Percentiles rank a stretch among this genome's conserved stretches.
Evolutionary conservation across 1,140 invertebrate species (phyloP).

Genomic region (Anastrepha obliqua): DNA sequence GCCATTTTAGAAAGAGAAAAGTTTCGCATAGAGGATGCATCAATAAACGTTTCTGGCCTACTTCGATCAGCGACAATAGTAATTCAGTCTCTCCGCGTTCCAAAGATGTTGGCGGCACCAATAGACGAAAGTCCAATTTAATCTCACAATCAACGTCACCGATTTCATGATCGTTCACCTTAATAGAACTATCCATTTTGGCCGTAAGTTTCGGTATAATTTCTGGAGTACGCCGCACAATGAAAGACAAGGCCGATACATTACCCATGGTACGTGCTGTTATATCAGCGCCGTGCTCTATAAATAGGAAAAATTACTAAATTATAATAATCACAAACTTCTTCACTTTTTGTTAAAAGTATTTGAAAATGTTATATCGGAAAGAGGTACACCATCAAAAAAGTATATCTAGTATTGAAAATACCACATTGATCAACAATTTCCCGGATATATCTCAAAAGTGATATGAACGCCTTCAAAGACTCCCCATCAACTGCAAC

Average conservation of each 20-base stretch:
- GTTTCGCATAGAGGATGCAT: conserved; percentile 89
- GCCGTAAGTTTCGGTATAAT: conserved; percentile 82
- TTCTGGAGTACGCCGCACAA: conserved; percentile 86
- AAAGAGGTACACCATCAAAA: no score
- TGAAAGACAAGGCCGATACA: conserved; percentile 85
- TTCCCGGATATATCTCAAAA: no score
- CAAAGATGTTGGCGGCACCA: conserved; percentile 78
- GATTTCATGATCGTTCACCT: conserved; percentile 86
- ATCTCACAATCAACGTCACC: conserved; percentile 89
- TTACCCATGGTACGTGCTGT: conserved; percentile 87
- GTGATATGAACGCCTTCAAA: no score
- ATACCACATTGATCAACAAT: no score
- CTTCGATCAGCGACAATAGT: conserved; percentile 84
- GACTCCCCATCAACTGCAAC: no score
- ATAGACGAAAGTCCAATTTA: conserved; percentile 83
- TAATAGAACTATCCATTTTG: conserved; percentile 85
- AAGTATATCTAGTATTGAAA: no score
- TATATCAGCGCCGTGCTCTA: conserved; percentile 86
- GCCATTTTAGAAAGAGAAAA: conserved; percentile 88
- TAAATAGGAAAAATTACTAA: background rate
- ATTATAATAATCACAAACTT: no score
- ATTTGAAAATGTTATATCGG: no score
- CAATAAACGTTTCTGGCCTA: conserved; percentile 83
- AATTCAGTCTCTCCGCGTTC: conserved; percentile 83
- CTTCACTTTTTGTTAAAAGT: no score